Evolutionary conservation across 2,797 vertebrate species (phyloP), one percentile per base, ranked within the genome.

Genomic region (Sternotherus odoratus): DNA sequence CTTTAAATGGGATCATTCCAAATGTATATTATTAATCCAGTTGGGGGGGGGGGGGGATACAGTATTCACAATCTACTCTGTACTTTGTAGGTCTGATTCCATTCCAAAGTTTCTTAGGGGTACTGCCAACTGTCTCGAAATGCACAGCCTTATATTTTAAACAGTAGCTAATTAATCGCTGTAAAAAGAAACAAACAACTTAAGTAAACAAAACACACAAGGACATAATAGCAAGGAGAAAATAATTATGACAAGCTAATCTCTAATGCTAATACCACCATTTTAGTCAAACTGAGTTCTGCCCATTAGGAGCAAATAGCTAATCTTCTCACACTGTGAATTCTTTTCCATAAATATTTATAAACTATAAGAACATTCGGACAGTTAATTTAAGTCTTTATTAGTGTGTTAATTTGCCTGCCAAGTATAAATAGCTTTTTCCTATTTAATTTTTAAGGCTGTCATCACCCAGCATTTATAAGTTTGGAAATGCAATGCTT

Each of bases 331-430:
- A 82, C 10, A 21, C 0, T 69, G 87, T 36, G 4, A 88, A 75
- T 80, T 80, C 88, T 85, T 91, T 80, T 23, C 80, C 56, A 87
- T 81, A 88, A 88, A 82, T 53, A 94, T 83, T 91, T 85, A 93
- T 36, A 57, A 91, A 56, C 33, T 48, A 53, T 43, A 66, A 66
- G 23, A 78, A 16, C 63, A 89, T n/a, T 39, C 33, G 36, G 10
- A 87, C 51, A 88, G 13, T 75, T 95, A 91, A 91, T 82, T 12
- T 54, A 95, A 91, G 69, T 50, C 24, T 85, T n/a, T 81, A 51
- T 53, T 43, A 39, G 36, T 81, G 1, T 39, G 36, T 80, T 83
- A 83, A 43, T 36, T 11, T 72, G 48, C n/a, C 74, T 91, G 69
- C 21, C 56, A 82, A 86, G 92, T 74, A 87, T 36, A 78, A 82